Percentiles rank a stretch among this genome's conserved stretches.
Evolutionary conservation across 2,797 vertebrate genomes (phyloP).

Genomic region (Pristis pectinata): DNA sequence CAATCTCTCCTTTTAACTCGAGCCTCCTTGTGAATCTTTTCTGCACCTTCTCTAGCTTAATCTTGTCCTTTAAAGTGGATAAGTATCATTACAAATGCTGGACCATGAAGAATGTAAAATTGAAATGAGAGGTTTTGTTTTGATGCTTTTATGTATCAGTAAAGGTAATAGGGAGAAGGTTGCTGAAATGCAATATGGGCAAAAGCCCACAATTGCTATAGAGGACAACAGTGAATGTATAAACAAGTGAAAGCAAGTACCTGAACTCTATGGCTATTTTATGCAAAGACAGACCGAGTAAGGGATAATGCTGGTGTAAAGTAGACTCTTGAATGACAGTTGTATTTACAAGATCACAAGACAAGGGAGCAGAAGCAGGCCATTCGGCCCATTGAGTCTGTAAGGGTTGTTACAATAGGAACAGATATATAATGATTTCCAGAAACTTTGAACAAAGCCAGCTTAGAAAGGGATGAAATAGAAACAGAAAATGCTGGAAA

Average conservation of each 20-base stretch:
- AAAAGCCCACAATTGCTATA: background rate
- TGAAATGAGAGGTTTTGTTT: no score
- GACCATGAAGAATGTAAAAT: no score
- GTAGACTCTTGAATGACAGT: background rate
- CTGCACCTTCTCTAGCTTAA: no score
- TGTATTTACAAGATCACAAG: background rate
- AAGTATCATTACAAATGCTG: no score
- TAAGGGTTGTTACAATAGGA: background rate
- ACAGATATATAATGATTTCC: background rate
- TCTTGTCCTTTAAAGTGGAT: no score
- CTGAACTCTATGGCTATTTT: background rate
- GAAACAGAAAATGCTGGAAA: no score
- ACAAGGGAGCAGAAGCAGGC: no score
- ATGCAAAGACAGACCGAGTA: background rate
- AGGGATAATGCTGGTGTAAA: background rate
- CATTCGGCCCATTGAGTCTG: background rate
- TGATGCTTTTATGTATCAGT: background rate
- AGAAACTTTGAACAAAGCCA: background rate
- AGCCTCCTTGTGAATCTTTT: no score
- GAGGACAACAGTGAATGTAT: background rate
- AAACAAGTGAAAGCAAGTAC: background rate
- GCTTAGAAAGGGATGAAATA: background rate
- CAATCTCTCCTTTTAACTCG: no score
- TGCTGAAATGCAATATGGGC: background rate
- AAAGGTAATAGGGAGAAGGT: background rate